phyloP scores from a whole-genome alignment of 2,797 vertebrate genomes.

The Alcedo quadribrachys region DNA sequence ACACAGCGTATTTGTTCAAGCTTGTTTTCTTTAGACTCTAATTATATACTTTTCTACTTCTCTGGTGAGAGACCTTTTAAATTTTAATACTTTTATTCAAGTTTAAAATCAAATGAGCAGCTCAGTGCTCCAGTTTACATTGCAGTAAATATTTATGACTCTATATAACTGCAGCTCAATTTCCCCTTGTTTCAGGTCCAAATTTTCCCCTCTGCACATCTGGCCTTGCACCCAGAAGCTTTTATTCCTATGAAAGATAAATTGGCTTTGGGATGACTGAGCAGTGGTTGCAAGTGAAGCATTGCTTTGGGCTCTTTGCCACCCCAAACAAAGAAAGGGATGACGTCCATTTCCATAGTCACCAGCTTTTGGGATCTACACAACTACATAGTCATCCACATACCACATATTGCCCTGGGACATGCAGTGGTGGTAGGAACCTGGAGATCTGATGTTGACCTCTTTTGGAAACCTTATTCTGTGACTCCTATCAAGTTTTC shows the following conservation, averaged over 20 bases:
- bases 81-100: not conserved
- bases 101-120: constrained; percentile 20
- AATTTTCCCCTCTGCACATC: constrained; percentile 40
- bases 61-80: constrained; percentile 49
- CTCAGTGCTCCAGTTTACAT: constrained; percentile 30
- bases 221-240: constrained; percentile 45
- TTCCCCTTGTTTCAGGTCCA: constrained; percentile 62
- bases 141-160: constrained; percentile 67
- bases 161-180: constrained; percentile 52
- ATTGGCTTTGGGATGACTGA: constrained; percentile 27
- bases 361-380: not conserved
- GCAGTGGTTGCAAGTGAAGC: constrained; percentile 7
- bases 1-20: constrained; percentile 27
- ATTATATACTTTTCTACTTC: constrained; percentile 47
- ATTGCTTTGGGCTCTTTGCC: not conserved
- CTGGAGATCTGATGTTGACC: not conserved
- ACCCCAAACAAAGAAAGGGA: not conserved
- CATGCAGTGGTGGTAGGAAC: not conserved
- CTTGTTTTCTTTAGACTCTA: constrained; percentile 52
- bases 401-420: not conserved
- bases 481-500: not conserved
- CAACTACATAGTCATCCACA: not conserved
- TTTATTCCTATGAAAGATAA: constrained; percentile 45
- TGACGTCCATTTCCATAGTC: not conserved
- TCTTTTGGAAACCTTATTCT: not conserved